These are phyloP conservation scores for Lobophora halterata DNA, from an alignment of 2,888 invertebrate species.

Conservation along the genomic window DNA sequence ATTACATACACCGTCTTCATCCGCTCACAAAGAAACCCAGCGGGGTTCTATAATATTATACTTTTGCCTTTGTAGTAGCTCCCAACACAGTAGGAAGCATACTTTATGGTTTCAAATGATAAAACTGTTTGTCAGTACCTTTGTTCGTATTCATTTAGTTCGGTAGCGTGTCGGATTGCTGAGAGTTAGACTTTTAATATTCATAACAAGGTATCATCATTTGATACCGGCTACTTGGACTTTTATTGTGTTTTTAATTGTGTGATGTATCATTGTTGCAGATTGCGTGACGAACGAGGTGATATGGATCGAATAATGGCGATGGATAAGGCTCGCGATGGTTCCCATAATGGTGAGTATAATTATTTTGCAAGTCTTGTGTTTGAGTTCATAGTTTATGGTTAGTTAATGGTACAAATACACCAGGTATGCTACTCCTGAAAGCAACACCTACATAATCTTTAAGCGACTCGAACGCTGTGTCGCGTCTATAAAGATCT, in stretches of 20 bases:
- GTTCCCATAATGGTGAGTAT: constrained; percentile 91
- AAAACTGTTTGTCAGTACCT: constrained; percentile 77
- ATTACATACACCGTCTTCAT: constrained; percentile 76
- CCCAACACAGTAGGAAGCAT: constrained; percentile 72
- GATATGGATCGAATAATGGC: constrained; percentile 91
- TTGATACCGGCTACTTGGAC: constrained; percentile 28
- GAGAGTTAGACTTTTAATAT: constrained; percentile 48
- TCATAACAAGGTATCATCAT: constrained; percentile 61
- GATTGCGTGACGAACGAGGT: constrained; percentile 93
- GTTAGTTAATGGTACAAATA: not conserved
- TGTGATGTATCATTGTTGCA: constrained; percentile 76
- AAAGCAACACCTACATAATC: too few species aligned
- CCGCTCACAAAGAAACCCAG: constrained; percentile 75
- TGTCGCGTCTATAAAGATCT: too few species aligned
- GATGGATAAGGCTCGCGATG: constrained; percentile 92
- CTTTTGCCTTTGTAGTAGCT: constrained; percentile 76
- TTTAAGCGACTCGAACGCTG: too few species aligned
- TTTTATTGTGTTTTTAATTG: constrained; percentile 35
- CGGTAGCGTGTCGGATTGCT: constrained; percentile 65
- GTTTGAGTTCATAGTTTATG: not conserved
- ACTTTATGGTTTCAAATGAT: constrained; percentile 80
- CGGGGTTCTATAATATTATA: constrained; percentile 78
- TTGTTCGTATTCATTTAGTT: constrained; percentile 68
- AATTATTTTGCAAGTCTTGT: constrained; percentile 15
- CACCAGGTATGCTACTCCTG: too few species aligned